Evolutionary conservation across 2,797 vertebrate species (phyloP).

Genomic region (Sebastes aleutianus): DNA sequence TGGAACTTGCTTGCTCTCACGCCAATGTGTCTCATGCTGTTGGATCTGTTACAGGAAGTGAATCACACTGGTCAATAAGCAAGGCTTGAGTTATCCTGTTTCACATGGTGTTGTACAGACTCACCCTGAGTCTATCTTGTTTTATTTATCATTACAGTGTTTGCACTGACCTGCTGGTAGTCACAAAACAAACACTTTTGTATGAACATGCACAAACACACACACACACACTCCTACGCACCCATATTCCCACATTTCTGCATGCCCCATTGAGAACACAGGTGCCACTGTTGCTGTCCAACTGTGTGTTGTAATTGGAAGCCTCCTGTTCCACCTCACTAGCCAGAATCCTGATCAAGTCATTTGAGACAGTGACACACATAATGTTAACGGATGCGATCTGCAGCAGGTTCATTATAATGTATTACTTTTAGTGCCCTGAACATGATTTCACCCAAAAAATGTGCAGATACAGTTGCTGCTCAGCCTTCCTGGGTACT

Average conservation of each 20-base stretch:
- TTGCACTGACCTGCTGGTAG: background rate
- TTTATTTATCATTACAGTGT: constrained; percentile 19
- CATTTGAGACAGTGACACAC: constrained; percentile 30
- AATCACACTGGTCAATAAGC: constrained; percentile 48
- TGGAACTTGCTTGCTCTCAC: constrained; percentile 23
- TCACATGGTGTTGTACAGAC: constrained; percentile 28
- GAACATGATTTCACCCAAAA: background rate
- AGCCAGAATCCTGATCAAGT: constrained; percentile 47
- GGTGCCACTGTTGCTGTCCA: constrained; percentile 47
- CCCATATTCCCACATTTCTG: background rate
- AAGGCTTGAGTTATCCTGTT: constrained; percentile 45
- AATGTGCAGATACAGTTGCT: background rate
- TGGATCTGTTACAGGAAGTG: constrained; percentile 65
- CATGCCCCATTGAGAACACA: constrained; percentile 43
- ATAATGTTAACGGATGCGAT: constrained; percentile 1
- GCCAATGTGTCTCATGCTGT: constrained; percentile 28
- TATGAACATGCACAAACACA: background rate
- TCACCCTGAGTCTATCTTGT: background rate
- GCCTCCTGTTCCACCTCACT: constrained; percentile 48
- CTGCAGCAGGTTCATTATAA: background rate
- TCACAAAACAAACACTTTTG: background rate
- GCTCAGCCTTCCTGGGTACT: background rate
- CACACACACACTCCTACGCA: background rate
- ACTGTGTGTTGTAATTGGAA: constrained; percentile 54
- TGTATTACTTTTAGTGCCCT: background rate